A percentile compares a stretch with the other conserved stretches of the same genome.
Evolutionary conservation across 2,888 invertebrate genomes (phyloP).

Genomic region (Parochlus steinenii): DNA sequence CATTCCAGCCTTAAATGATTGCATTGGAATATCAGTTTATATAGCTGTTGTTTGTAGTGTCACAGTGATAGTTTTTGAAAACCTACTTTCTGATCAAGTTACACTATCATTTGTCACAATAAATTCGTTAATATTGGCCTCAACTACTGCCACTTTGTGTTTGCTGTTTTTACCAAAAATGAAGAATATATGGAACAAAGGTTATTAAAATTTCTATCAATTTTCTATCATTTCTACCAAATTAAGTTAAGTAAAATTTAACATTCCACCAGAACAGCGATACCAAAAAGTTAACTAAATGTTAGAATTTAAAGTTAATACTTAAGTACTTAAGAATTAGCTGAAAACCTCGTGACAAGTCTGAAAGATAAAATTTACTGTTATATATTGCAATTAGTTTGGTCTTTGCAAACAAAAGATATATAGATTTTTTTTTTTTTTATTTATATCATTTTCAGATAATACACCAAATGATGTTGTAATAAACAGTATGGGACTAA

Average conservation of each 20-base stretch:
- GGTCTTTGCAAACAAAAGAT: too few species aligned
- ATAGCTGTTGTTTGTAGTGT: slow-evolving; percentile 78
- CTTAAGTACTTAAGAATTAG: too few species aligned
- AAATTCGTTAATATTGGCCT: slow-evolving; percentile 64
- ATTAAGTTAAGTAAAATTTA: not conserved
- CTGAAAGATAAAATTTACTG: too few species aligned
- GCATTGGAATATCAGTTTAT: slow-evolving; percentile 85
- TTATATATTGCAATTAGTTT: too few species aligned
- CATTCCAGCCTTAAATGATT: slow-evolving; percentile 82
- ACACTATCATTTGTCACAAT: slow-evolving; percentile 68
- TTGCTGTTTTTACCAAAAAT: slow-evolving; percentile 78
- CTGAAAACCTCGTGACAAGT: too few species aligned
- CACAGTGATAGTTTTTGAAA: slow-evolving; percentile 76
- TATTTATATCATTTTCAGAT: too few species aligned
- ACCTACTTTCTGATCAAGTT: slow-evolving; percentile 66
- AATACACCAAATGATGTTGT: slow-evolving; percentile 56
- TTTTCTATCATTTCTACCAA: not conserved
- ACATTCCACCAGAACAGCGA: slow-evolving; percentile 16
- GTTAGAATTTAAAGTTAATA: not conserved
- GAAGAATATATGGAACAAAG: slow-evolving; percentile 47
- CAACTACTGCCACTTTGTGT: slow-evolving; percentile 73
- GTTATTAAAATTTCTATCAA: slow-evolving; percentile 27
- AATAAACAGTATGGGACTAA: slow-evolving; percentile 74
- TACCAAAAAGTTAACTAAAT: slow-evolving; percentile 10
- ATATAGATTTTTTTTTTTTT: too few species aligned